Evolutionary conservation across 1,140 invertebrate genomes (phyloP).

Genomic region (Brachionus calyciflorus): DNA sequence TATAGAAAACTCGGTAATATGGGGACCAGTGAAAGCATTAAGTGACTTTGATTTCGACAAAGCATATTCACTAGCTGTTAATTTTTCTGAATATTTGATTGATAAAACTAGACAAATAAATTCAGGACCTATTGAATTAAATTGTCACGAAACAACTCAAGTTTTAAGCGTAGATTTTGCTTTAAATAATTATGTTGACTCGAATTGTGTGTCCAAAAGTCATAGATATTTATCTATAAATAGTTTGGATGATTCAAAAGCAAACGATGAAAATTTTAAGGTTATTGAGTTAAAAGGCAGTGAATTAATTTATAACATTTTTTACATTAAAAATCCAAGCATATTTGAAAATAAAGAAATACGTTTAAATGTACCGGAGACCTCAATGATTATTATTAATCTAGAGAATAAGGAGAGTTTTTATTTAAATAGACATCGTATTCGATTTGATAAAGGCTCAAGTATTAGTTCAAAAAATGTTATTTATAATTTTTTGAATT

Average conservation of each 20-base stretch:
- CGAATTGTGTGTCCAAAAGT: not conserved
- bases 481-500: conserved; percentile 1
- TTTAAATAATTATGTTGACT: not conserved
- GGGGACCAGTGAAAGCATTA: not conserved
- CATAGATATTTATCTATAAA: not conserved
- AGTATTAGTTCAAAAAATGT: not conserved
- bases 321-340: conserved; percentile 4
- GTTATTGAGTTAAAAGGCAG: not conserved
- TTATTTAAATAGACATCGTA: not conserved
- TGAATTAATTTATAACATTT: not conserved
- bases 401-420: not conserved
- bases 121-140: not conserved
- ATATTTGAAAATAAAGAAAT: not conserved
- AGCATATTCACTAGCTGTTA: not conserved
- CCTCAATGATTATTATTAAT: not conserved
- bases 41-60: conserved; percentile 8
- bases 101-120: not conserved
- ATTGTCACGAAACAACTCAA: not conserved
- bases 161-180: not conserved
- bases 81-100: not conserved
- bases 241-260: not conserved
- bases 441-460: not conserved
- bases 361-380: not conserved
- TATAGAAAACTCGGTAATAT: not conserved
- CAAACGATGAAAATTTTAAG: not conserved